Evolutionary conservation across 2,797 vertebrate genomes (phyloP).

Genomic region (Cyprinodon diabolis): DNA sequence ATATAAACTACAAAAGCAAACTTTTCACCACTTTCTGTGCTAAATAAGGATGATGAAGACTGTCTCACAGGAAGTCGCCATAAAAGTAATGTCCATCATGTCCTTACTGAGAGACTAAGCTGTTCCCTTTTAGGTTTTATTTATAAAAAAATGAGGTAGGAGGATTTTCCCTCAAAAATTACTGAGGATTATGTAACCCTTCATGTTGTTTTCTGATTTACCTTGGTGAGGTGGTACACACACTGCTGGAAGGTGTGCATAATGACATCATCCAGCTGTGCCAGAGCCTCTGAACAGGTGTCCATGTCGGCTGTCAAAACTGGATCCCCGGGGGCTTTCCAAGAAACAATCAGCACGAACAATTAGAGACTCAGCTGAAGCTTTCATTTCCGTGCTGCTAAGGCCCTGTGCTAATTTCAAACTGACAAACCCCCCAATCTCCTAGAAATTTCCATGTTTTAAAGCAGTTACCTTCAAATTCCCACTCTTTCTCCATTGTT

Average conservation of each 20-base stretch:
- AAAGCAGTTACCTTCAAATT: slow-evolving; percentile 87
- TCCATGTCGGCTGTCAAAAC: slow-evolving; percentile 90
- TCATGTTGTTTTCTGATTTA: slow-evolving; percentile 46
- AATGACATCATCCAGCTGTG: slow-evolving; percentile 92
- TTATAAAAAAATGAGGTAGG: background rate
- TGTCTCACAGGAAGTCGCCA: too few relatives aligned
- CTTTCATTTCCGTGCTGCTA: slow-evolving; percentile 34
- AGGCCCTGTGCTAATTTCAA: slow-evolving; percentile 21
- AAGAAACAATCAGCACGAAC: slow-evolving; percentile 31
- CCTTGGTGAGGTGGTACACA: slow-evolving; percentile 96
- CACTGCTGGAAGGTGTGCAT: slow-evolving; percentile 98
- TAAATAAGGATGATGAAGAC: background rate
- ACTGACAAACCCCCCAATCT: background rate
- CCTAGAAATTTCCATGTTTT: slow-evolving; percentile 7
- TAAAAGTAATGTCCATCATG: background rate
- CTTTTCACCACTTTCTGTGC: background rate
- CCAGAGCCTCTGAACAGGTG: slow-evolving; percentile 91
- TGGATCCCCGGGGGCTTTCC: slow-evolving; percentile 83
- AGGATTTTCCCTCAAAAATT: too few relatives aligned
- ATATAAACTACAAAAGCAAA: too few relatives aligned
- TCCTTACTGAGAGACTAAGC: background rate
- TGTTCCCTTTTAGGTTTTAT: background rate
- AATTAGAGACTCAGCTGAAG: slow-evolving; percentile 31
- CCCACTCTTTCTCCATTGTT: slow-evolving; percentile 91
- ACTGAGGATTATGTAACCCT: background rate